These are phyloP conservation scores for Daphoenositta chrysoptera DNA, from an alignment of 2,113 vertebrate species.

Conservation along the genomic window DNA sequence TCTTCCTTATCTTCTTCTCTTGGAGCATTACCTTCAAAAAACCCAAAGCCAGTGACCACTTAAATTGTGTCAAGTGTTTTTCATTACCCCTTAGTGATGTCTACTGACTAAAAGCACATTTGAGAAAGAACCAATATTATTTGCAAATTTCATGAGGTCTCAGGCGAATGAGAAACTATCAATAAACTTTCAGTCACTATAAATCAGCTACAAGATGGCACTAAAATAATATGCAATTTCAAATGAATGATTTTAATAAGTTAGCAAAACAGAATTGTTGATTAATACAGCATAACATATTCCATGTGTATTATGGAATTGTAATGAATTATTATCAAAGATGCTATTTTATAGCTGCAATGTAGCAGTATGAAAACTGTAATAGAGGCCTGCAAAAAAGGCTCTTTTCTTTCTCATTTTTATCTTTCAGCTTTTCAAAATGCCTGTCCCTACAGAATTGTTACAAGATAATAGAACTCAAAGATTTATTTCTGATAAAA, in stretches of 20 bases:
- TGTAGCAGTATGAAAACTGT: background rate
- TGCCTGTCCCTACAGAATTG: conserved; percentile 1
- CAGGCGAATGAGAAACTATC: background rate
- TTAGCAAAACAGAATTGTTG: conserved; percentile 1
- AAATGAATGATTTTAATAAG: conserved; percentile 8
- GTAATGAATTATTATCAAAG: conserved; percentile 1
- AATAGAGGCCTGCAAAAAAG: background rate
- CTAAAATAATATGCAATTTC: background rate
- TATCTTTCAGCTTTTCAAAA: conserved; percentile 16
- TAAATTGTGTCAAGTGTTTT: background rate
- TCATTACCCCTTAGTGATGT: background rate
- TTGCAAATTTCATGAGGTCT: background rate
- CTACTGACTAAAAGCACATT: background rate
- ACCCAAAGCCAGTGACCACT: background rate
- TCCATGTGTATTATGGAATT: background rate
- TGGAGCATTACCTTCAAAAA: background rate
- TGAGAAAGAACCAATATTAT: background rate
- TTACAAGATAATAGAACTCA: conserved; percentile 8
- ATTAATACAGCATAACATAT: conserved; percentile 8
- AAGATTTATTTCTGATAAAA: conserved; percentile 50
- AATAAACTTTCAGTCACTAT: background rate
- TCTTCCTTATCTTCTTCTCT: background rate
- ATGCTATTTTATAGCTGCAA: background rate
- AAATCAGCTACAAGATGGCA: background rate
- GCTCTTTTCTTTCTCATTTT: background rate